Conservation (phyloP, 1,140 invertebrate genomes). For the Epicauta chinensis region DNA sequence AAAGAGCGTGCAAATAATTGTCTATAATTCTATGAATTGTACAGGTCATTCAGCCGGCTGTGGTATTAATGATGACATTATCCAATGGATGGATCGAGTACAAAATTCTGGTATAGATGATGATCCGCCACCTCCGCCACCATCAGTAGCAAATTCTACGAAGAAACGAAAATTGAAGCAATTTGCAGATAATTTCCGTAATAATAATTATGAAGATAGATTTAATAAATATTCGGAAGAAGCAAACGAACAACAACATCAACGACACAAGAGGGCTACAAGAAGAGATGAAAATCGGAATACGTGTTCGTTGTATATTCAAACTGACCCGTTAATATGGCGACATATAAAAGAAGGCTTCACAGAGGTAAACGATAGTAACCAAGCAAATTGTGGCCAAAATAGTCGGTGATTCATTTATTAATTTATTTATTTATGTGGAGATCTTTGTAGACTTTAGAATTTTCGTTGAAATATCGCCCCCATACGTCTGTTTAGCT, state of each 20-base stretch:
- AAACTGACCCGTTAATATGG: slow-evolving; percentile 97
- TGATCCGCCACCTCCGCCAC: slow-evolving; percentile 46
- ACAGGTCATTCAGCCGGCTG: slow-evolving; percentile 70
- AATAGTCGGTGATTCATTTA: no score
- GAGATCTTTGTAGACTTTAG: no score
- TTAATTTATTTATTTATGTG: no score
- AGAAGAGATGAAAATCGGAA: slow-evolving; percentile 62
- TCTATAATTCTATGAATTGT: background rate
- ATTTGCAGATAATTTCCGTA: slow-evolving; percentile 40
- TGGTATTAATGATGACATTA: slow-evolving; percentile 78
- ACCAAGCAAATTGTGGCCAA: no score
- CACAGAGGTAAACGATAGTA: slow-evolving; percentile 49
- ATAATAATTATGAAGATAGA: slow-evolving; percentile 40
- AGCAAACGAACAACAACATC: slow-evolving; percentile 53
- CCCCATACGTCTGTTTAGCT: no score
- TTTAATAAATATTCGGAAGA: slow-evolving; percentile 58
- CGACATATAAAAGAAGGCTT: slow-evolving; percentile 74
- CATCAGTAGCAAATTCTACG: slow-evolving; percentile 25
- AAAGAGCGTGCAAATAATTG: background rate
- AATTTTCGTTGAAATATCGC: no score
- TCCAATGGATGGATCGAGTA: slow-evolving; percentile 87
- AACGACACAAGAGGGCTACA: slow-evolving; percentile 36
- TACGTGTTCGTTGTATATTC: slow-evolving; percentile 92
- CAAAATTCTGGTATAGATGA: slow-evolving; percentile 77
- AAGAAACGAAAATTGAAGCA: slow-evolving; percentile 33